Evolutionary conservation across 2,888 invertebrate genomes (phyloP), one percentile per base, ranked within the genome.

Genomic region (Caradrina kadenii): DNA sequence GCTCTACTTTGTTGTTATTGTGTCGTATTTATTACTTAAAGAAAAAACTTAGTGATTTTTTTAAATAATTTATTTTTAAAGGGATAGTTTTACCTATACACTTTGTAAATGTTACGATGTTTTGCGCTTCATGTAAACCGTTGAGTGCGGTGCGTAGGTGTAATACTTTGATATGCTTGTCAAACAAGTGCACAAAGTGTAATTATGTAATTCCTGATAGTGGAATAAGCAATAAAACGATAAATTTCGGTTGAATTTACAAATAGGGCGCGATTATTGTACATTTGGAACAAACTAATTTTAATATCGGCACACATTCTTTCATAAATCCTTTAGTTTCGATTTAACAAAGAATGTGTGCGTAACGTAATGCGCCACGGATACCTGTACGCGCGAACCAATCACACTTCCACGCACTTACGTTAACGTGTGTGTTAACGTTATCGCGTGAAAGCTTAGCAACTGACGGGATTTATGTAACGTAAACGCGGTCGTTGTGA

Each of bases 61-160:
- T 93, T 88, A 86, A 88, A 88, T 95, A 94, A 95, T 93, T 95
- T 95, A 93, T 95, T 95, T 92, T 89, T 93, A 93, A 92, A 90
- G 89, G 90, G 86, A 87, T 93, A 91, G 90, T 90, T 90, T 87
- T 85, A 86, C 79, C 67, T 81, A 79, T 87, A 86, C 88, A 84
- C 69, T 76, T 78, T 81, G 81, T 86, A 83, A 82, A 81, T 86
- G 83, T 84, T 83, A 75, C 65, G 72, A 74, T 75, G 67, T 81
- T 76, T 83, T 73, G 80, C 80, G 83, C 80, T 85, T 83, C 70
- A 65, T 79, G 81, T 86, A 69, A 70, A 53, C 82, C 84, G 83
- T 77, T 1, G 80, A 76, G 67, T 79, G 81, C 74, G 82, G 85
- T 72, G 81, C 79, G 83, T 85, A 87, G 88, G 83, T 85, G 77